These are phyloP conservation scores for Microctonus hyperodae DNA, from an alignment of 2,888 invertebrate species.

Conservation along the genomic window DNA sequence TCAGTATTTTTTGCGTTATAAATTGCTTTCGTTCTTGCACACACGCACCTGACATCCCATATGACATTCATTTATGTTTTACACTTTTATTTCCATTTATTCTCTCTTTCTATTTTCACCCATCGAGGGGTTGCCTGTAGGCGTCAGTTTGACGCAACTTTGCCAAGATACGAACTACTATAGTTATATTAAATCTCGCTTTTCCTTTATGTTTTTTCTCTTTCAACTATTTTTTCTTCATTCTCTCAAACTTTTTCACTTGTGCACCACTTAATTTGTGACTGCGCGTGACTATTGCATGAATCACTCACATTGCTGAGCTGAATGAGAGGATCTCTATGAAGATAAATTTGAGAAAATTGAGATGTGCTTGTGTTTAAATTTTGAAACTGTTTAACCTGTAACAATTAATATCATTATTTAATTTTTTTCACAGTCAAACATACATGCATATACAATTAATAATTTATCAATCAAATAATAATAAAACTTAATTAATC, in stretches of 20 bases:
- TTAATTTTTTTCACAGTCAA: too few species aligned
- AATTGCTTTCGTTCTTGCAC: not conserved
- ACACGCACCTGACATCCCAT: slow-evolving; percentile 1
- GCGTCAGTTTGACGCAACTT: slow-evolving; percentile 29
- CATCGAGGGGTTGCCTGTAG: slow-evolving; percentile 15
- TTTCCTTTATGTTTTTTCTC: slow-evolving; percentile 2
- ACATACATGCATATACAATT: too few species aligned
- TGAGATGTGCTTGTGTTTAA: not conserved
- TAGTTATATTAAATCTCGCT: too few species aligned
- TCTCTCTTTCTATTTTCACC: not conserved
- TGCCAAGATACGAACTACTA: not conserved
- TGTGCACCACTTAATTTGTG: not conserved
- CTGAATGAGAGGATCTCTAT: not conserved
- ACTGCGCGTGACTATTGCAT: not conserved
- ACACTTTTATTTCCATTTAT: slow-evolving; percentile 18
- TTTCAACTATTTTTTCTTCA: not conserved
- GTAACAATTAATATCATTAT: too few species aligned
- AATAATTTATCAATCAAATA: not conserved
- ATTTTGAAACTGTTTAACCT: too few species aligned
- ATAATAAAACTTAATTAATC: not conserved
- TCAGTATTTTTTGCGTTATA: not conserved
- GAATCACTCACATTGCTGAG: not conserved
- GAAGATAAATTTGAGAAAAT: not conserved
- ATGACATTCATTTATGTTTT: slow-evolving; percentile 11
- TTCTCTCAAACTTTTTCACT: not conserved